Evolutionary conservation across 1,140 invertebrate species (phyloP), one percentile per base, ranked within the genome.

Genomic region (Drosophila nigrodunni): DNA sequence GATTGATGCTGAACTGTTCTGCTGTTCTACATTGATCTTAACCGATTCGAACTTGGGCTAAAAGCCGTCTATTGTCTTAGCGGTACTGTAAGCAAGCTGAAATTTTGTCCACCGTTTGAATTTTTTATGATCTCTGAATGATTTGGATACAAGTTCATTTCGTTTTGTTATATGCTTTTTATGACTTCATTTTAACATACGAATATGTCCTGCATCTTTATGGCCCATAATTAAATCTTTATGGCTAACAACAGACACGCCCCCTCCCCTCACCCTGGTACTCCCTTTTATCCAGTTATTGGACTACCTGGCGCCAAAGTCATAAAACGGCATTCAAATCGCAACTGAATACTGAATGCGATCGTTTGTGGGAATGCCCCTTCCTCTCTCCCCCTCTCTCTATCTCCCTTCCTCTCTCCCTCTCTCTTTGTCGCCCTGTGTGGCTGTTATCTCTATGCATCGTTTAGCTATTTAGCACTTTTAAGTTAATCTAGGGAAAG

Each of bases 151-250:
- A 77, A 69, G 71, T 74, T 74, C 21, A 74, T 77, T 77, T 74
- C 34, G 43, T 47, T 55, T 55, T 41, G 61, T 72, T 58, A 15
- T 47, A 57, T 65, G 43, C 18, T 15, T 77, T 77, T 77, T 77
- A 74, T 77, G 70, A 18, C 70, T 77, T 77, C 39, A 74, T 77
- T 71, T 77, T 39, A 15, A 35, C 50, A 9, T 37, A 15, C n/a
- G 30, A 43, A 34, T 59, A 46, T 54, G 59, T 69, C 57, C 70
- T 54, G 69, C 49, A 18, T 61, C 57, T 77, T 77, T 69, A 77
- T 68, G 75, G 50, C 54, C 52, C 62, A 61, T 75, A 78, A 81
- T 81, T 86, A 86, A 86, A 86, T 66, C 66, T 85, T 85, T 81
- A 85, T 81, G 74, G 74, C 65, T 66, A 64, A 50, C 60, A 61